Conservation (phyloP, 1,140 invertebrate species). For the Drosophila pandora region DNA sequence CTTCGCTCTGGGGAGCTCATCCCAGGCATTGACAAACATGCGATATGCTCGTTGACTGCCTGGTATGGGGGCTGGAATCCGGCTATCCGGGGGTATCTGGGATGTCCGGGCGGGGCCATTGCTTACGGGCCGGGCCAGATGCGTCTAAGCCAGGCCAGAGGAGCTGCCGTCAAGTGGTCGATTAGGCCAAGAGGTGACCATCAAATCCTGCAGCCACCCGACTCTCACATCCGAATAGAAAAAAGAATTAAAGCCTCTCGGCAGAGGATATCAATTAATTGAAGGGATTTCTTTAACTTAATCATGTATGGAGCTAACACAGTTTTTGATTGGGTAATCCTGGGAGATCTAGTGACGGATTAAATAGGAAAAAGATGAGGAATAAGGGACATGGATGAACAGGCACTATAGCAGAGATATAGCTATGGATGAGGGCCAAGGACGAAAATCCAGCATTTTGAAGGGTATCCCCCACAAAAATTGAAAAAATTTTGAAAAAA, state of each 20-base stretch:
- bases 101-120: neutral
- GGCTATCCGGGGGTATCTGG: neutral
- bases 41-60: constrained; percentile 19
- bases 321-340: neutral
- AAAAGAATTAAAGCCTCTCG: neutral
- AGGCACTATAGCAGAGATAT: too few relatives aligned
- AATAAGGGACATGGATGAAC: too few relatives aligned
- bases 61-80: neutral
- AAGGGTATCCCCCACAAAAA: too few relatives aligned
- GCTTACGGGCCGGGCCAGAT: too few relatives aligned
- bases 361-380: too few relatives aligned
- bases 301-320: neutral
- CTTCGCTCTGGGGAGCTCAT: constrained; percentile 28
- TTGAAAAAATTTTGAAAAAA: too few relatives aligned
- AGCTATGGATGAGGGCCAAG: too few relatives aligned
- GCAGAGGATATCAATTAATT: neutral
- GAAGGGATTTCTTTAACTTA: neutral
- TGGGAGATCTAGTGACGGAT: neutral
- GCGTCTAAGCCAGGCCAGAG: constrained; percentile 10
- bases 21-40: constrained; percentile 34
- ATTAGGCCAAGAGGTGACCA: constrained; percentile 39
- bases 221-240: neutral
- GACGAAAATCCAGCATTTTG: too few relatives aligned
- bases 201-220: constrained; percentile 12
- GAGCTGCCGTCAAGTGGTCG: constrained; percentile 52